phyloP scores from a whole-genome alignment of 1,140 invertebrate genomes.

The Calephelis nemesis region DNA sequence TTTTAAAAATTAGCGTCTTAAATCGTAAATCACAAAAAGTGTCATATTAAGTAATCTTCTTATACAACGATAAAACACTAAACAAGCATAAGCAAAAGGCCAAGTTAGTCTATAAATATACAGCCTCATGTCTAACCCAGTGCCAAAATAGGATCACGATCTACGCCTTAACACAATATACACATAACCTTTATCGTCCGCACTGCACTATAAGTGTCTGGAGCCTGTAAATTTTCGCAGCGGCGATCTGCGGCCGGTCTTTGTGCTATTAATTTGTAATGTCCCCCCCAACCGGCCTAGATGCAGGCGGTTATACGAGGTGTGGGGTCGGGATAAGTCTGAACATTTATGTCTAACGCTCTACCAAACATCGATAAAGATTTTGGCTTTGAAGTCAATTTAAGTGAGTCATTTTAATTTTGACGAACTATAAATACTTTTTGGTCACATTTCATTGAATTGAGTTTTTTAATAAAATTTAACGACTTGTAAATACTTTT shows the following conservation, averaged over 20 bases:
- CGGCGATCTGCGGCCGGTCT: slow-evolving; percentile 74
- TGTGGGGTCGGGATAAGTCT: slow-evolving; percentile 43
- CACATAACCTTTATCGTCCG: slow-evolving; percentile 54
- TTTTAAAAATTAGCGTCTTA: no score
- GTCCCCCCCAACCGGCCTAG: slow-evolving; percentile 58
- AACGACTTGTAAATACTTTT: no score
- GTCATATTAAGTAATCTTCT: no score
- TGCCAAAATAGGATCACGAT: slow-evolving; percentile 36
- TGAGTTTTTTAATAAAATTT: no score
- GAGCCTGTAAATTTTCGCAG: slow-evolving; percentile 74
- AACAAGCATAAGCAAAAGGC: background rate
- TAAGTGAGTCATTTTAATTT: no score
- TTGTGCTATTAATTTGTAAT: slow-evolving; percentile 79
- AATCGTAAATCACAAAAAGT: no score
- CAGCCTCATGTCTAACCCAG: slow-evolving; percentile 25
- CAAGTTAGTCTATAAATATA: background rate
- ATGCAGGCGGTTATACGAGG: slow-evolving; percentile 46
- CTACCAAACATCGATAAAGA: slow-evolving; percentile 18
- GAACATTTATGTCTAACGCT: slow-evolving; percentile 28
- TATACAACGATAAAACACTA: no score
- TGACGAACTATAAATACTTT: no score
- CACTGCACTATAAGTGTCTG: slow-evolving; percentile 69
- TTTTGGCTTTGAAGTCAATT: slow-evolving; percentile 9
- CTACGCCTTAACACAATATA: slow-evolving; percentile 46
- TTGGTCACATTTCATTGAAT: no score